Evolutionary conservation across 2,113 vertebrate genomes (phyloP).

Genomic region (Bubo scandiacus): DNA sequence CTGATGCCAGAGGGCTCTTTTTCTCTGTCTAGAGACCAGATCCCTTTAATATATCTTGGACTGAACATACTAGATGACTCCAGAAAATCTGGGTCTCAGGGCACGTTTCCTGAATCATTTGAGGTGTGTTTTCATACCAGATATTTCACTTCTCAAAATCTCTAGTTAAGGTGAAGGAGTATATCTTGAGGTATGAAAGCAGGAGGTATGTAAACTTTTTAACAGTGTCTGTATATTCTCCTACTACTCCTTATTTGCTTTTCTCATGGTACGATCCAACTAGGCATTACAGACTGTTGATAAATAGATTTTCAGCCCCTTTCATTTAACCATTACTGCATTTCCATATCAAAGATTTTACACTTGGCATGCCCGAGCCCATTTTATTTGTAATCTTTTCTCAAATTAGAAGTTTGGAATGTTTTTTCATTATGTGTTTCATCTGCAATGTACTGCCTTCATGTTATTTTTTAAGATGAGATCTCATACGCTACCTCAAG

Average conservation of each 20-base stretch:
- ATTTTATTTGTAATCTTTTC: slow-evolving; percentile 57
- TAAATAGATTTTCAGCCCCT: slow-evolving; percentile 55
- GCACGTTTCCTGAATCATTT: not conserved
- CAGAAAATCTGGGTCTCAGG: not conserved
- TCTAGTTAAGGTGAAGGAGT: not conserved
- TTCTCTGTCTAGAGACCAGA: not conserved
- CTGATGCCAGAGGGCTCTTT: not conserved
- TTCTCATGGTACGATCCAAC: slow-evolving; percentile 54
- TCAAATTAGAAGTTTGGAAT: slow-evolving; percentile 51
- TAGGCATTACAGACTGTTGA: slow-evolving; percentile 43
- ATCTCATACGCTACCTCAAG: slow-evolving; percentile 13
- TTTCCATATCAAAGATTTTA: slow-evolving; percentile 65
- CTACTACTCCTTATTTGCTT: slow-evolving; percentile 58
- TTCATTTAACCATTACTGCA: slow-evolving; percentile 56
- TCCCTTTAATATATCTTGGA: not conserved
- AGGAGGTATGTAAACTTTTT: slow-evolving; percentile 33
- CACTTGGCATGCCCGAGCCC: slow-evolving; percentile 28
- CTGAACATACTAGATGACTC: not conserved
- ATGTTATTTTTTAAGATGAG: slow-evolving; percentile 61
- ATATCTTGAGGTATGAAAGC: not conserved
- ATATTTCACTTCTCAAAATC: not conserved
- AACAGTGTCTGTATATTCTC: slow-evolving; percentile 6
- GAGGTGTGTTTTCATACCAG: not conserved
- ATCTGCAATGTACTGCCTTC: slow-evolving; percentile 16
- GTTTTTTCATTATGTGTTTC: slow-evolving; percentile 49